A percentile compares a stretch with the other conserved stretches of the same genome.
Evolutionary conservation across 2,888 invertebrate genomes (phyloP).

Genomic region (Cacoxenus indagator): DNA sequence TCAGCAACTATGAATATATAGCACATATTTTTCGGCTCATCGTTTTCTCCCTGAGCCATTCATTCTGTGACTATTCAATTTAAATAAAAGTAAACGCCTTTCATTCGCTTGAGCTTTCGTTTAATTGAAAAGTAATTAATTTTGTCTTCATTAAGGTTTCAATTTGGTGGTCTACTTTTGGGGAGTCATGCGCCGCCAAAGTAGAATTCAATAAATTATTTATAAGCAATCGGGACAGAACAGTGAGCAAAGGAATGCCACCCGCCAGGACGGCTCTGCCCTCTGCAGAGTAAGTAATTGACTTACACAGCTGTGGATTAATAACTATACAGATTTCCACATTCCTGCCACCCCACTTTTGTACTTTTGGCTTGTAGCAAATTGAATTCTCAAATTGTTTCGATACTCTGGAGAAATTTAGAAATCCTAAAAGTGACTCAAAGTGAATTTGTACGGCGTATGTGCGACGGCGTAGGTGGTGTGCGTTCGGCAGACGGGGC

Average conservation of each 20-base stretch:
- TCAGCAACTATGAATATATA: too few relatives aligned
- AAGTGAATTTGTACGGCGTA: not conserved
- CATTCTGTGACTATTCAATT: too few relatives aligned
- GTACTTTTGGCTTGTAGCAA: constrained; percentile 24
- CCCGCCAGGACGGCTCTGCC: not conserved
- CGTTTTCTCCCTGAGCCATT: too few relatives aligned
- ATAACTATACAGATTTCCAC: not conserved
- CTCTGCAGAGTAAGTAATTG: constrained; percentile 31
- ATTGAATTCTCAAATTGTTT: constrained; percentile 1
- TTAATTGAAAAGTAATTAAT: constrained; percentile 60
- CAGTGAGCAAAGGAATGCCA: constrained; percentile 29
- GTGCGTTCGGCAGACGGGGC: not conserved
- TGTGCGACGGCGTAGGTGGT: not conserved
- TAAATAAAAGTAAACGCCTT: not conserved
- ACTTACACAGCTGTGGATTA: not conserved
- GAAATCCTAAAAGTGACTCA: constrained; percentile 34
- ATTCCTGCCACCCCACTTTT: not conserved
- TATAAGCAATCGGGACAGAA: constrained; percentile 7
- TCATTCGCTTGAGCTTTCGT: constrained; percentile 18
- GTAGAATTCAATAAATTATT: constrained; percentile 45
- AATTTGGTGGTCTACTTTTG: constrained; percentile 7
- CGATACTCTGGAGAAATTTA: constrained; percentile 52
- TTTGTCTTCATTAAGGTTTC: constrained; percentile 34
- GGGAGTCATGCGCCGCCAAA: constrained; percentile 9
- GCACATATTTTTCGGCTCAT: too few relatives aligned